A percentile compares a stretch with the other conserved stretches of the same genome.
phyloP scores from a whole-genome alignment of 2,888 invertebrate species.

The Dryocosmus kuriphilus region DNA sequence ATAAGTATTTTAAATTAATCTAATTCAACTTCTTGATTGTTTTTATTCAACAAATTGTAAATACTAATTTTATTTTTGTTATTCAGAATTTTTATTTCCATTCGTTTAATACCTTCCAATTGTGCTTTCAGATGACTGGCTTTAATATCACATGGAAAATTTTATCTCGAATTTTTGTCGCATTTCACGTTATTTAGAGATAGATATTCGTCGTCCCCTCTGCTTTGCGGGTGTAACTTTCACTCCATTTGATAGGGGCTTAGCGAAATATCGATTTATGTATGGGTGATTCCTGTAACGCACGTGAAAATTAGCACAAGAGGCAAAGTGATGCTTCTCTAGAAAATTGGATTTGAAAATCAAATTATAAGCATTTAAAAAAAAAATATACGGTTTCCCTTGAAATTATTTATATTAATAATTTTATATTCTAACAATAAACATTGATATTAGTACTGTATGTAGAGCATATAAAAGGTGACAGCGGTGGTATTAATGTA shows the following conservation, averaged over 20 bases:
- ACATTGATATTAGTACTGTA: too few relatives aligned
- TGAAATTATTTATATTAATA: too few relatives aligned
- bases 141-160: background rate
- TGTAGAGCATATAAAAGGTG: too few relatives aligned
- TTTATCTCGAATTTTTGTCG: background rate
- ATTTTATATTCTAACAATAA: too few relatives aligned
- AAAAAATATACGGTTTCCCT: background rate
- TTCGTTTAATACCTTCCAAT: too few relatives aligned
- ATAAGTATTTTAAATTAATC: too few relatives aligned
- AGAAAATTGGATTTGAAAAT: background rate
- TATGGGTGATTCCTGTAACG: background rate
- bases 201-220: slow-evolving; percentile 2
- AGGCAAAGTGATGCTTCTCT: background rate
- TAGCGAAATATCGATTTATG: too few relatives aligned
- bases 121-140: background rate
- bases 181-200: background rate
- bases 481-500: background rate
- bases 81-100: too few relatives aligned
- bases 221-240: background rate
- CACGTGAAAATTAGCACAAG: slow-evolving; percentile 6
- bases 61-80: background rate
- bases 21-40: background rate
- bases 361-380: background rate
- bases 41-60: background rate
- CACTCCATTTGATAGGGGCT: too few relatives aligned